A percentile compares a stretch with the other conserved stretches of the same genome.
Conservation (phyloP, 1,140 invertebrate species). For the Holotrichia oblita region DNA sequence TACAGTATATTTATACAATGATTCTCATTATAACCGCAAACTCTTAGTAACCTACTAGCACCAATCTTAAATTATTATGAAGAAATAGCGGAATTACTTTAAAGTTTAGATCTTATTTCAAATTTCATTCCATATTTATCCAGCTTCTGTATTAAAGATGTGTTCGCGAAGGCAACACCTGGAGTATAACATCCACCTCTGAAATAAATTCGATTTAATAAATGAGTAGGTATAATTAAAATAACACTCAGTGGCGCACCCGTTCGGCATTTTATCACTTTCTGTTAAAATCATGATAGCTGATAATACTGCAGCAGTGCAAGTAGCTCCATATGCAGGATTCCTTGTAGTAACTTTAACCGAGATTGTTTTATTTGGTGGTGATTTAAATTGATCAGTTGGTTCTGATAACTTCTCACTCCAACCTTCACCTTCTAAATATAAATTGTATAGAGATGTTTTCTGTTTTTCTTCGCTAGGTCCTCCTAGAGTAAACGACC, state of each 20-base stretch:
- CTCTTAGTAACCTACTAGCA: too few species aligned
- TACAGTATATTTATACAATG: too few species aligned
- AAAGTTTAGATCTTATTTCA: constrained; percentile 25
- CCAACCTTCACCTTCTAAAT: constrained; percentile 83
- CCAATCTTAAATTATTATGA: too few species aligned
- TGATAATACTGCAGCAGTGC: constrained; percentile 73
- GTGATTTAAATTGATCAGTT: constrained; percentile 68
- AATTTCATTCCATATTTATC: constrained; percentile 63
- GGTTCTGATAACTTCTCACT: constrained; percentile 70
- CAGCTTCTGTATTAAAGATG: constrained; percentile 69
- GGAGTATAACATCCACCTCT: constrained; percentile 71
- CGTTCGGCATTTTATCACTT: constrained; percentile 75
- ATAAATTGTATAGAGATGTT: constrained; percentile 71
- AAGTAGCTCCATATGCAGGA: constrained; percentile 87
- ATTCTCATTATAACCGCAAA: too few species aligned
- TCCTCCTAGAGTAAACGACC: constrained; percentile 58
- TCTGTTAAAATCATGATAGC: constrained; percentile 83
- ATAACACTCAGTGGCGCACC: constrained; percentile 62
- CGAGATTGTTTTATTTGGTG: constrained; percentile 74
- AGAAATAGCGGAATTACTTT: too few species aligned
- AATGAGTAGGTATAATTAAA: constrained; percentile 21
- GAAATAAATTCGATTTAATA: constrained; percentile 50
- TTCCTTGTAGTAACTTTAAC: constrained; percentile 72
- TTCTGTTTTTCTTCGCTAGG: constrained; percentile 72
- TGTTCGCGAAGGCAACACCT: constrained; percentile 70